Conservation (phyloP, 1,140 invertebrate species). For the Uloborus diversus region DNA sequence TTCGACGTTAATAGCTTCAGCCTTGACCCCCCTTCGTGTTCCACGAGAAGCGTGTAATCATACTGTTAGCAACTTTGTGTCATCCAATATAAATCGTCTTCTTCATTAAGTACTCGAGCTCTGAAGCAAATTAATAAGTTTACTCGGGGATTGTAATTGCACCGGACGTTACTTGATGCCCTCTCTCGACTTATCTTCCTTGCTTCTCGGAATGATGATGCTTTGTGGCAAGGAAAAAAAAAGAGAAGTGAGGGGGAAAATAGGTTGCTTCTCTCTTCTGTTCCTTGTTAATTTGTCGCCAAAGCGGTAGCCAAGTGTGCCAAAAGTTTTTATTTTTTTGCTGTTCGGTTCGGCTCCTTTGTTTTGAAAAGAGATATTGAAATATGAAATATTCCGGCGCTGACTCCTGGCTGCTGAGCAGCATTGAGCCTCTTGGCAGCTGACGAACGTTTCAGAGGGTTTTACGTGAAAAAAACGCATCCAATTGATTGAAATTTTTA, state of each 20-base stretch:
- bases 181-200: neutral
- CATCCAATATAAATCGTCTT: neutral
- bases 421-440: too few species aligned
- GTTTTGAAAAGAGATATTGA: too few species aligned
- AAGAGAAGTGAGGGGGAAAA: neutral
- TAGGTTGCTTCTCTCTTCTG: neutral
- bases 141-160: neutral
- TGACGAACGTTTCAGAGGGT: too few species aligned
- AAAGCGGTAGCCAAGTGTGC: neutral
- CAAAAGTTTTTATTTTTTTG: too few species aligned
- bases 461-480: too few species aligned
- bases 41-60: neutral
- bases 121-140: slow-evolving; percentile 44
- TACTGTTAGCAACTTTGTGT: neutral
- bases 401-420: too few species aligned
- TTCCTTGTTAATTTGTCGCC: neutral
- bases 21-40: neutral
- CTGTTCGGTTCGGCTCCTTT: too few species aligned
- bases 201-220: slow-evolving; percentile 13
- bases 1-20: neutral
- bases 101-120: neutral
- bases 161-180: slow-evolving; percentile 19
- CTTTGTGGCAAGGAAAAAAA: neutral
- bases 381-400: too few species aligned
- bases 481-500: too few species aligned